Conservation (phyloP, 2,113 vertebrate species). For the Butorides virescens region DNA sequence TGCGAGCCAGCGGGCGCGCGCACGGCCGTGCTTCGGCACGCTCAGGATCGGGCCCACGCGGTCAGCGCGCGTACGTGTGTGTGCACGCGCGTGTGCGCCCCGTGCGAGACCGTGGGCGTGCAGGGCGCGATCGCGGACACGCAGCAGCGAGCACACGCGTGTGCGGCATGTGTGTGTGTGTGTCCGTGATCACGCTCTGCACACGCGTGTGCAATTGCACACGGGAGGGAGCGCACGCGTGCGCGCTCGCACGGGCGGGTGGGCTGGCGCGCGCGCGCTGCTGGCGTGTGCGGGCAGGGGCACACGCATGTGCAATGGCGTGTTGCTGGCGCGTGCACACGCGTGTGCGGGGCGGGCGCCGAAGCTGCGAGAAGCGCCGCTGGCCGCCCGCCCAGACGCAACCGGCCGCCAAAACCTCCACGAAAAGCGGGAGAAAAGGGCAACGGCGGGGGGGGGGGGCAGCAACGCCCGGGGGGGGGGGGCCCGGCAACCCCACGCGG, state of each 20-base stretch:
- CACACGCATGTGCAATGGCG: background rate
- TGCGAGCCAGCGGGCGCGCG: background rate
- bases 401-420: slow-evolving; percentile 21
- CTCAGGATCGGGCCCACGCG: background rate
- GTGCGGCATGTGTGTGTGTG: background rate
- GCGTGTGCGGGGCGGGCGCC: slow-evolving; percentile 27
- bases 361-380: slow-evolving; percentile 32
- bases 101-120: fast-evolving
- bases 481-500: too few species aligned
- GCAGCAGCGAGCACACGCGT: background rate
- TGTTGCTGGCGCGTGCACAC: slow-evolving; percentile 3
- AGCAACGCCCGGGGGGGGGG: background rate
- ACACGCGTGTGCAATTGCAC: fast-evolving
- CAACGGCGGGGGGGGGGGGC: background rate
- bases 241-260: background rate
- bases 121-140: fast-evolving
- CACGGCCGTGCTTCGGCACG: background rate
- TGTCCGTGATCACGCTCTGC: fast-evolving
- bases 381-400: background rate
- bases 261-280: background rate
- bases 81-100: background rate
- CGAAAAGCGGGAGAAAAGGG: slow-evolving; percentile 8
- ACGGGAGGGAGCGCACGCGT: too few species aligned
- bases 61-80: too few species aligned
- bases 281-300: background rate